These are phyloP conservation scores for Drosophila setifemur DNA, from an alignment of 1,140 invertebrate genomes.

Conservation along the genomic window DNA sequence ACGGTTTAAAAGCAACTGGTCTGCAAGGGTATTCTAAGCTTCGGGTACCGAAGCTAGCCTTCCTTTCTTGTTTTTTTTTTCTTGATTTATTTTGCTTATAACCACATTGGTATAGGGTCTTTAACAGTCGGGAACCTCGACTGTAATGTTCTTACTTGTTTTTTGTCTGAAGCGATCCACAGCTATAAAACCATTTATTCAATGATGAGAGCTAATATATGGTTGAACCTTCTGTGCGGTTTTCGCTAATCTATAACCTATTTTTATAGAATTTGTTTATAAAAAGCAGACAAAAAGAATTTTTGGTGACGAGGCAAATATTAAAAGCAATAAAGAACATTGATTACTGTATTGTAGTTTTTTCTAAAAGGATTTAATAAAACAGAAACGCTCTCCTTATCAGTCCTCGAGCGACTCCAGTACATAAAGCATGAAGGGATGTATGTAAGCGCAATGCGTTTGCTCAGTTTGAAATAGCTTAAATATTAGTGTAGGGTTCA, in stretches of 20 bases:
- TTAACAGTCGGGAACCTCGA: background rate
- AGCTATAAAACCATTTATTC: slow-evolving; percentile 17
- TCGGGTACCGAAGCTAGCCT: too few relatives aligned
- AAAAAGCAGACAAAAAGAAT: background rate
- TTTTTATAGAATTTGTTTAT: background rate
- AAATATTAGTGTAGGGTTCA: slow-evolving; percentile 24
- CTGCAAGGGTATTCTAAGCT: too few relatives aligned
- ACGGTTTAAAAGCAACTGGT: too few relatives aligned
- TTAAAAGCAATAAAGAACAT: background rate
- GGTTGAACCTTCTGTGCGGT: slow-evolving; percentile 18
- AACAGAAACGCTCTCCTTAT: background rate
- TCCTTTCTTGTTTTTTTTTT: too few relatives aligned
- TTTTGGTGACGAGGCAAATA: too few relatives aligned
- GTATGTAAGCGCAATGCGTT: background rate
- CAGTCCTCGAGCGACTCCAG: background rate
- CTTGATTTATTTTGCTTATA: too few relatives aligned
- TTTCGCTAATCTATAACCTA: slow-evolving; percentile 4
- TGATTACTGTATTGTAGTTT: too few relatives aligned
- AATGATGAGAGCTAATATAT: background rate
- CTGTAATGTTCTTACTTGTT: slow-evolving; percentile 2
- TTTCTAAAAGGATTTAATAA: background rate
- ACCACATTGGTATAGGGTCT: too few relatives aligned
- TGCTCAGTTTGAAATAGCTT: slow-evolving; percentile 14
- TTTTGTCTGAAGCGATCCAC: background rate
- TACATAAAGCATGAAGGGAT: background rate